Evolutionary conservation across 2,113 vertebrate genomes (phyloP), one percentile per base, ranked within the genome.

Genomic region (Tilapia sparmanii): DNA sequence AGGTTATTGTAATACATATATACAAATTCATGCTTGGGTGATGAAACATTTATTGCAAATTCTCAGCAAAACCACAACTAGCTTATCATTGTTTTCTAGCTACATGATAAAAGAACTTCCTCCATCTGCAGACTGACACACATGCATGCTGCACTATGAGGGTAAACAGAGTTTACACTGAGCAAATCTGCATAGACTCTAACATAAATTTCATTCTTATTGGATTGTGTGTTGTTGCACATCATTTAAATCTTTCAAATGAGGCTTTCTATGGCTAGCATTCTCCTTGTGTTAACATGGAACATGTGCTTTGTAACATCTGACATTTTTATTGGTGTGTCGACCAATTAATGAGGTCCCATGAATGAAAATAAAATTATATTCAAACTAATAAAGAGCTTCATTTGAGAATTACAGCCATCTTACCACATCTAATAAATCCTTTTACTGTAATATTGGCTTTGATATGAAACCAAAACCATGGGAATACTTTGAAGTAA

Each of bases 371-470:
- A 86, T 5, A 7, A 57, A 83, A 83, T 89, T 40, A 79, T 35
- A 85, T 80, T 82, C 50, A 90, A 83, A 81, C n/a, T 86, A 87
- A 93, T 85, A 10, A 13, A 24, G 55, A 35, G 35, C 81, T 76
- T 82, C 24, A 78, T 84, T 85, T 88, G 47, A 86, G 59, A 83
- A 78, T 76, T 82, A 89, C 82, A 61, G 53, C 29, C 66, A 16
- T 85, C 42, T 42, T 78, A 59, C 61, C 73, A 54, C 63, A 84
- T 90, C 83, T 84, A 79, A 91, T 91, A 81, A 92, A 91, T 91
- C 82, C 78, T 84, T 87, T 68, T 81, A 87, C 33, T 8, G 33
- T 78, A 73, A 84, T 84, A 86, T 81, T 89, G 55, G 68, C 86
- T 87, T 59, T 6, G 22, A 87, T 92, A 83, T 91, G 18, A 88